Evolutionary conservation across 2,888 invertebrate species (phyloP), one percentile per base, ranked within the genome.

Genomic region (Chouioia cunea): DNA sequence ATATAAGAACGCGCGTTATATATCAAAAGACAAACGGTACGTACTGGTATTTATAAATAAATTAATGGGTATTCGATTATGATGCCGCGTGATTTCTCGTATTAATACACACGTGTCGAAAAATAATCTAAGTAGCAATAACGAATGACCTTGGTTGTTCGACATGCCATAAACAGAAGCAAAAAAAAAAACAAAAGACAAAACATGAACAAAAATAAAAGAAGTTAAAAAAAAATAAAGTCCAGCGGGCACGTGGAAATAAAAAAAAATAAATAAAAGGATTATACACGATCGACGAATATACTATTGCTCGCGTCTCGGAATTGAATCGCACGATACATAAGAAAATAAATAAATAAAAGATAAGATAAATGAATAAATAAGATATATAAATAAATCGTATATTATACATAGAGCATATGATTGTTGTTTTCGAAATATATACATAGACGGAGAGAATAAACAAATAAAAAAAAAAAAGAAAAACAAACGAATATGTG

Each of bases 51-150:
- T 6, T 1, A 36, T 36, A 10, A 10, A 36, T 6, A 6, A 3
- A 36, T 36, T 12, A 12, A 52, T 56, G 23, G 43, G 50, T 65
- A 43, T 59, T 54, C 71, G 71, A 74, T 70, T 76, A 66, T 74
- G 74, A 73, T 71, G 75, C 43, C 54, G 75, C 76, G 76, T 6
- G 36, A 75, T 76, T 65, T 76, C 75, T 67, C 75, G 73, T 76
- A 67, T 36, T 36, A 36, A 36, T 73, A 70, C 65, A n/a, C n/a
- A 73, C 75, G 73, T 75, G 70, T 71, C 65, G 43, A 72, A 73
- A 68, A 77, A 74, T 78, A 77, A 77, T 70, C 71, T 77, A 78
- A 77, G 76, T 77, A 79, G 80, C 76, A 79, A 78, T 79, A 80
- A 77, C 68, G 20, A 53, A 44, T 43, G 23, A 22, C 59, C 48